Conservation (phyloP, 2,113 vertebrate genomes). For the Petromus typicus region DNA sequence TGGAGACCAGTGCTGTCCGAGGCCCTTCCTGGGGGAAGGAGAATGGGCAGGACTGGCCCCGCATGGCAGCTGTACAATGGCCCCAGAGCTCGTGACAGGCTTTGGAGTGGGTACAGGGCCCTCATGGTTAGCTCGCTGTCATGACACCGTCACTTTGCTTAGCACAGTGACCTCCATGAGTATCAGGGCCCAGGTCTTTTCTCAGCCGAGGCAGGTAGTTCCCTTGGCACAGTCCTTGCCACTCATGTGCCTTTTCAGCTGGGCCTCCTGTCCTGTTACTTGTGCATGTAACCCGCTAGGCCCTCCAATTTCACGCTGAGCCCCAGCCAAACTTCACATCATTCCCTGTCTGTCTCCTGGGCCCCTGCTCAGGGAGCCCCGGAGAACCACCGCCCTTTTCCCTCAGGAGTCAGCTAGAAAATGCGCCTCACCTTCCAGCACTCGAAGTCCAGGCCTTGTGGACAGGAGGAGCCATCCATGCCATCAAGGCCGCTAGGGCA, state of each 20-base stretch:
- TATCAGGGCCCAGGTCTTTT: not conserved
- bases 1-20: not conserved
- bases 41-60: not conserved
- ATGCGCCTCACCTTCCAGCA: not conserved
- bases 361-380: not conserved
- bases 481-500: not conserved
- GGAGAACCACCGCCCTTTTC: not conserved
- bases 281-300: not conserved
- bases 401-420: not conserved
- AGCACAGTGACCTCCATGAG: not conserved
- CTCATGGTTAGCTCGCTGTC: not conserved
- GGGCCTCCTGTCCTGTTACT: not conserved
- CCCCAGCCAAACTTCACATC: too few relatives aligned
- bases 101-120: accelerated
- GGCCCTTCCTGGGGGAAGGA: not conserved
- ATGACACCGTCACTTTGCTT: not conserved
- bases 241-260: not conserved
- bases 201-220: not conserved
- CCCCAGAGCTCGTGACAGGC: not conserved
- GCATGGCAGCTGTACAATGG: not conserved
- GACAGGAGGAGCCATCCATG: accelerated
- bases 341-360: accelerated
- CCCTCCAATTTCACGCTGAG: not conserved
- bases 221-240: not conserved
- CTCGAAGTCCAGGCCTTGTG: not conserved